phyloP scores from a whole-genome alignment of 2,113 vertebrate genomes.

The Pantherophis guttatus region DNA sequence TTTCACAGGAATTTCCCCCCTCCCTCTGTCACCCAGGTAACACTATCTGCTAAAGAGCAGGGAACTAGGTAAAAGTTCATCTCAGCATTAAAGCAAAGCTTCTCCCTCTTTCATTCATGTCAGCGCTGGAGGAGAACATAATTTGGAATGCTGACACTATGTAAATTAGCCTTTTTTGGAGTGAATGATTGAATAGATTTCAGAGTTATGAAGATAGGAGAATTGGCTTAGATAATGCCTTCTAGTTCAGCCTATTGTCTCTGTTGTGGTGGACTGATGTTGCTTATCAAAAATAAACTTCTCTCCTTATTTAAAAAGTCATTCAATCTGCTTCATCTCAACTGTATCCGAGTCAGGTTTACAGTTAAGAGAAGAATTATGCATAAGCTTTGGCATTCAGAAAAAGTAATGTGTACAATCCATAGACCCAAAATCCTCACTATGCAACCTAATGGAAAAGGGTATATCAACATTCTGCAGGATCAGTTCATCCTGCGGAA shows the following conservation, averaged over 20 bases:
- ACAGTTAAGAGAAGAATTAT: neutral
- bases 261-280: neutral
- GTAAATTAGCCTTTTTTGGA: neutral
- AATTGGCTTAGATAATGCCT: neutral
- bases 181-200: neutral
- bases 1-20: too few species aligned
- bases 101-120: too few species aligned
- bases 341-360: neutral
- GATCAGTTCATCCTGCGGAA: neutral
- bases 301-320: conserved; percentile 18
- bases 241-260: neutral
- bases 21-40: too few species aligned
- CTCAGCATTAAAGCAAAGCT: too few species aligned
- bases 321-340: neutral
- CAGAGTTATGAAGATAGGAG: neutral
- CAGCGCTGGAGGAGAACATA: too few species aligned
- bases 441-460: neutral
- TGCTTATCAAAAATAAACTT: neutral
- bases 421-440: neutral
- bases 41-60: too few species aligned
- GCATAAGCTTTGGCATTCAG: neutral
- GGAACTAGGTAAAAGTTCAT: too few species aligned
- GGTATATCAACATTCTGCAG: neutral
- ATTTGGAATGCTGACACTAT: neutral
- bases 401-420: neutral